phyloP scores from a whole-genome alignment of 1,140 invertebrate genomes.

The Pinna nobilis region DNA sequence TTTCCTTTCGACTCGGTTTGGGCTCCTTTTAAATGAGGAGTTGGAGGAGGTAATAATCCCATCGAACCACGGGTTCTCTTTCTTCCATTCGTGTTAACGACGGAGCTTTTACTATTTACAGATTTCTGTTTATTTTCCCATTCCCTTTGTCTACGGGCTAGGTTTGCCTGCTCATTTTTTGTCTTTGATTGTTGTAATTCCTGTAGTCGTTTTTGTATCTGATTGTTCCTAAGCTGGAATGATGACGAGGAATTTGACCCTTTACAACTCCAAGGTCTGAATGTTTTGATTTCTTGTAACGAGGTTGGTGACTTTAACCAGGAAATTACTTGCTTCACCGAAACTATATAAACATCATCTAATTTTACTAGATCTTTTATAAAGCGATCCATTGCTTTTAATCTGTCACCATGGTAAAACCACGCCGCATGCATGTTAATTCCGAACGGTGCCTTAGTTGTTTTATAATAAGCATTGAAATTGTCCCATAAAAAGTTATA shows the following conservation, averaged over 20 bases:
- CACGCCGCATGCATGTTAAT: conserved; percentile 62
- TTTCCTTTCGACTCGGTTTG: too few relatives aligned
- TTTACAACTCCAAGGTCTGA: conserved; percentile 56
- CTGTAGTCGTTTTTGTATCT: background rate
- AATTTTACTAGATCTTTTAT: conserved; percentile 50
- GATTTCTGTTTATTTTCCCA: background rate
- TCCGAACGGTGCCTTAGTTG: conserved; percentile 57
- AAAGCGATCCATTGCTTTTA: conserved; percentile 58
- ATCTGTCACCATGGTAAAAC: conserved; percentile 55
- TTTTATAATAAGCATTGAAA: conserved; percentile 59
- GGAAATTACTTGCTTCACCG: conserved; percentile 57
- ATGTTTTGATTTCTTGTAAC: conserved; percentile 44
- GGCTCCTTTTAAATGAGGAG: too few relatives aligned
- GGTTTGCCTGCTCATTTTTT: background rate
- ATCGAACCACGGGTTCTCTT: background rate
- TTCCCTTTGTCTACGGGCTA: background rate
- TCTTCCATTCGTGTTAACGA: background rate
- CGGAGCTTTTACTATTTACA: background rate
- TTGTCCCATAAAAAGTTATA: conserved; percentile 59
- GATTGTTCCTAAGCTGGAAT: background rate
- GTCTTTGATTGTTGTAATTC: background rate
- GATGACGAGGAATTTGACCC: background rate
- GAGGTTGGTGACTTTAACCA: conserved; percentile 60
- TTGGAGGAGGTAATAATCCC: too few relatives aligned
- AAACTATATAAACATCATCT: conserved; percentile 63